phyloP scores from a whole-genome alignment of 2,888 invertebrate genomes.

The Eilema griseolum region DNA sequence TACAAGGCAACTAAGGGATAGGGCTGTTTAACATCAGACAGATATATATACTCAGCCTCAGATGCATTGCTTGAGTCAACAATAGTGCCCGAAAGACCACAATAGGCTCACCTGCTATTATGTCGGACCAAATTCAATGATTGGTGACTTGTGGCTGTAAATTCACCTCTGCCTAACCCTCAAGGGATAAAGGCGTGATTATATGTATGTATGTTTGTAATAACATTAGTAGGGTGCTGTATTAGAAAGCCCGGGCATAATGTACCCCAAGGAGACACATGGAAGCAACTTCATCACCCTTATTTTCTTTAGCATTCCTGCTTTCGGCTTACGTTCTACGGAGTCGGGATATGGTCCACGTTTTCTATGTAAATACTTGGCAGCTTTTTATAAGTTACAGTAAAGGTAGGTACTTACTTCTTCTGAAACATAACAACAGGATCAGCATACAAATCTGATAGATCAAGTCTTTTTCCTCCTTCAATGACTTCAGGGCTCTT shows the following conservation, averaged over 20 bases:
- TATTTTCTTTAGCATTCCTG: neutral
- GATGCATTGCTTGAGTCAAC: too few relatives aligned
- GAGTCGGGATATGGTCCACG: neutral
- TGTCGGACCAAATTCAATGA: too few relatives aligned
- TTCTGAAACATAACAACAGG: slow-evolving; percentile 95
- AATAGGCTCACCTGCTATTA: too few relatives aligned
- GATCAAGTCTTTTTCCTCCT: slow-evolving; percentile 93
- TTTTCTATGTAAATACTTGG: neutral
- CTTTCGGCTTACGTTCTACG: neutral
- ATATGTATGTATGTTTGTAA: too few relatives aligned
- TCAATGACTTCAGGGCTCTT: slow-evolving; percentile 95
- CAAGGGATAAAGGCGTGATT: too few relatives aligned
- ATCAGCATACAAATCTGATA: slow-evolving; percentile 94
- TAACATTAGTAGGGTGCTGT: neutral
- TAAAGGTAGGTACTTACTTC: slow-evolving; percentile 85
- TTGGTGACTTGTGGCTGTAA: too few relatives aligned
- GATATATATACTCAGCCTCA: too few relatives aligned
- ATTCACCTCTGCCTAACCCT: too few relatives aligned
- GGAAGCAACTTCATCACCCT: neutral
- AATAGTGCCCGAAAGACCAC: too few relatives aligned
- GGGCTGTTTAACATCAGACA: too few relatives aligned
- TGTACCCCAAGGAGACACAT: neutral
- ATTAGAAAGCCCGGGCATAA: neutral
- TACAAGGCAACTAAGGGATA: too few relatives aligned
- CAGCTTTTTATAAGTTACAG: neutral